Evolutionary conservation across 2,797 vertebrate genomes (phyloP).

Genomic region (Centroberyx gerrardi): DNA sequence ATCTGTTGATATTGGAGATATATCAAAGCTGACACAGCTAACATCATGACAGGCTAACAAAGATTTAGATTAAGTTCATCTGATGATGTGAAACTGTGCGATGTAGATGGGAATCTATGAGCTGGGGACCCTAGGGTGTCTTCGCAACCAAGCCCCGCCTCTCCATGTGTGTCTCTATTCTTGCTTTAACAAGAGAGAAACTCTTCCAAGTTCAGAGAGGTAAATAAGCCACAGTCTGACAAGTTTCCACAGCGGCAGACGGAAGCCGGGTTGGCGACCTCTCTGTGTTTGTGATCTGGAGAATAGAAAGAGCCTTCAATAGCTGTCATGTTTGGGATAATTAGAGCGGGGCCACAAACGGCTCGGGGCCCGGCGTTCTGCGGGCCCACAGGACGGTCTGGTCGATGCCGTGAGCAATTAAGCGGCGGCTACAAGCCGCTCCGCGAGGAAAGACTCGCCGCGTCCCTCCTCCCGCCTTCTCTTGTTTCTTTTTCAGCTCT

Average conservation of each 20-base stretch:
- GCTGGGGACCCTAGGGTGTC: background rate
- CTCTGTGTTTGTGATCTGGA: conserved; percentile 18
- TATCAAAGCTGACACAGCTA: too few relatives aligned
- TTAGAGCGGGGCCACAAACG: conserved; percentile 34
- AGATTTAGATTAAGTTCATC: too few relatives aligned
- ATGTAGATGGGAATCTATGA: too few relatives aligned
- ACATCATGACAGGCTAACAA: too few relatives aligned
- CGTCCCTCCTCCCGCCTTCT: background rate
- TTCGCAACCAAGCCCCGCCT: background rate
- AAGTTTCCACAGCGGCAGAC: conserved; percentile 13
- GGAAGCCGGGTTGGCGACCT: conserved; percentile 2
- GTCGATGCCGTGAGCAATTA: conserved; percentile 61
- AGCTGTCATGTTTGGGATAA: conserved; percentile 58
- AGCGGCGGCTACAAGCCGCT: conserved; percentile 10
- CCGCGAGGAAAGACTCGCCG: conserved; percentile 11
- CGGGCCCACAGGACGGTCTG: conserved; percentile 14
- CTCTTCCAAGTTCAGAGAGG: background rate
- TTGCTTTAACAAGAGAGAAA: conserved; percentile 13
- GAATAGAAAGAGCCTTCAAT: conserved; percentile 40
- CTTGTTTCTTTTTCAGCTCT: conserved; percentile 9
- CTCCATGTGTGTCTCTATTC: background rate
- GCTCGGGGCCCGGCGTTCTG: conserved; percentile 31
- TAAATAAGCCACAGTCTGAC: conserved; percentile 22
- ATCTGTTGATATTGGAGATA: too few relatives aligned
- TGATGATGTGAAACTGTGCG: too few relatives aligned